Evolutionary conservation across 2,888 invertebrate species (phyloP).

Genomic region (Drosophila histrio): DNA sequence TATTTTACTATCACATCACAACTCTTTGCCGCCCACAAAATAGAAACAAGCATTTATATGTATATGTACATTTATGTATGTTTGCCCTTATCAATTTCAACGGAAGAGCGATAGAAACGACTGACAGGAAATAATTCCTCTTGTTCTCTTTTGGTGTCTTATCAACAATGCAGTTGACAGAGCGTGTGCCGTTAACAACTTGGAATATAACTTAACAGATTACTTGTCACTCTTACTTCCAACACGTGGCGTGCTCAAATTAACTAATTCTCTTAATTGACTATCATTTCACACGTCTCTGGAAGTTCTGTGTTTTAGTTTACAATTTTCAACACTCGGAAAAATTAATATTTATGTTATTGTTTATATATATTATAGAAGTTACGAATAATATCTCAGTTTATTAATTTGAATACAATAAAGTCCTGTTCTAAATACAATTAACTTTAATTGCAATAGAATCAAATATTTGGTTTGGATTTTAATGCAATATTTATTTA

Average conservation of each 20-base stretch:
- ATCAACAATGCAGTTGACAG: neutral
- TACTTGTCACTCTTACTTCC: neutral
- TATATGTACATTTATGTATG: neutral
- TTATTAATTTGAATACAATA: too few relatives aligned
- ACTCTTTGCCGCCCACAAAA: neutral
- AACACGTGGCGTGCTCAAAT: neutral
- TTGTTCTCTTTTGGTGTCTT: constrained; percentile 3
- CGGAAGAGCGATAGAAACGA: constrained; percentile 17
- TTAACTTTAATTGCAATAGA: too few relatives aligned
- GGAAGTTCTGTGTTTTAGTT: too few relatives aligned
- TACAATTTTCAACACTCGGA: too few relatives aligned
- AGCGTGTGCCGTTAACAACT: constrained; percentile 6
- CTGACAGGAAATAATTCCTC: constrained; percentile 4
- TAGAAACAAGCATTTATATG: too few relatives aligned
- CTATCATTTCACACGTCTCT: too few relatives aligned
- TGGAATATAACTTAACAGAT: neutral
- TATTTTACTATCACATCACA: neutral
- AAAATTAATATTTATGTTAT: too few relatives aligned
- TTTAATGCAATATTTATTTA: too few relatives aligned
- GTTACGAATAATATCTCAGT: too few relatives aligned
- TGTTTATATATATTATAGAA: too few relatives aligned
- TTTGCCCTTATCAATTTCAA: constrained; percentile 21
- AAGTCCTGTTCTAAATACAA: too few relatives aligned
- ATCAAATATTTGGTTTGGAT: too few relatives aligned
- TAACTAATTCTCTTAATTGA: neutral